Percentiles rank a stretch among this genome's conserved stretches.
Conservation (phyloP, 2,888 invertebrate genomes). For the Argyresthia goedartella region DNA sequence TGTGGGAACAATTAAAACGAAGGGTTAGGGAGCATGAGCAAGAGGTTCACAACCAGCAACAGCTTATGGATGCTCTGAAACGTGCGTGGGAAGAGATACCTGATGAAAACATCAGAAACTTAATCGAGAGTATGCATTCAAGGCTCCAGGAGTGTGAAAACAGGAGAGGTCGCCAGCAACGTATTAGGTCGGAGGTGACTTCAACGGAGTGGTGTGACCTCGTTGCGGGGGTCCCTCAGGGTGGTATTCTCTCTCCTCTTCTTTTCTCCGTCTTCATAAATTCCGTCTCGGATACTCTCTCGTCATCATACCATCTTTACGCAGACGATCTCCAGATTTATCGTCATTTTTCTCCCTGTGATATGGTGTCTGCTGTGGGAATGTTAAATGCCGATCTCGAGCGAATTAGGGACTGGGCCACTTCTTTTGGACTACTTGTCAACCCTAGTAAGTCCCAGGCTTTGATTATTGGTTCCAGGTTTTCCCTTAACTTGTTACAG, state of each 20-base stretch:
- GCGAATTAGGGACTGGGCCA: not conserved
- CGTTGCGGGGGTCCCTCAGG: slow-evolving; percentile 3
- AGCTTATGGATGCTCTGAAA: no score
- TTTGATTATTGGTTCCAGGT: not conserved
- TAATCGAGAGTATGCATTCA: no score
- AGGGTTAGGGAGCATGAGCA: no score
- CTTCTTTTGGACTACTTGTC: not conserved
- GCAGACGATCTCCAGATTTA: slow-evolving; percentile 7
- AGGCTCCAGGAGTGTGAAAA: no score
- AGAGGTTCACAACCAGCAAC: no score
- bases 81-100: no score
- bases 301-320: slow-evolving; percentile 1
- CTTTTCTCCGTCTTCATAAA: slow-evolving; percentile 5
- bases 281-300: not conserved
- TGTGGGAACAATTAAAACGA: no score
- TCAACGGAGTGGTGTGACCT: slow-evolving; percentile 1
- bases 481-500: not conserved
- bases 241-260: slow-evolving; percentile 4
- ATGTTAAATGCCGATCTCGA: not conserved
- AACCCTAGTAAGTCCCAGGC: not conserved
- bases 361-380: not conserved
- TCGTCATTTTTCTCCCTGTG: not conserved
- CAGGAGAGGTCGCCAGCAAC: slow-evolving; percentile 3
- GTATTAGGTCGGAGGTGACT: not conserved
- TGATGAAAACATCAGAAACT: no score